Evolutionary conservation across 2,113 vertebrate species (phyloP).

Genomic region (Campylomormyrus numenius): DNA sequence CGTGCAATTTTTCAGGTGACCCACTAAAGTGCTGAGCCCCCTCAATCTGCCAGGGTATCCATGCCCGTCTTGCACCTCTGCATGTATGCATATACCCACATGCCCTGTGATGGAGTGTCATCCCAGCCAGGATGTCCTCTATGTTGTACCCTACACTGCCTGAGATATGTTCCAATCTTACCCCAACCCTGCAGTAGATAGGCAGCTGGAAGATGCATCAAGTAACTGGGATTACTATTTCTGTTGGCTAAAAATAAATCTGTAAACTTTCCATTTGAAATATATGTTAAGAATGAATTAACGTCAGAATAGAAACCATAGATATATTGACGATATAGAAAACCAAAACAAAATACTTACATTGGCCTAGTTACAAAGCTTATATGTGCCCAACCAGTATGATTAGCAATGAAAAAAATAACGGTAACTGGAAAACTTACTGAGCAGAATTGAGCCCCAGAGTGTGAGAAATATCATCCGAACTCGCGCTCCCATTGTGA

Average conservation of each 20-base stretch:
- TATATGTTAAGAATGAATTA: neutral
- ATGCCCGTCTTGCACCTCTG: neutral
- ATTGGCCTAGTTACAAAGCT: neutral
- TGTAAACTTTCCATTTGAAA: neutral
- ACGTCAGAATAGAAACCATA: neutral
- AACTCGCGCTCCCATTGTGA: neutral
- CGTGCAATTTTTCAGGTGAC: no score
- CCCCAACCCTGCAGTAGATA: neutral
- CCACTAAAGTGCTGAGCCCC: neutral
- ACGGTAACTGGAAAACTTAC: neutral
- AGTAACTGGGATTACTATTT: neutral
- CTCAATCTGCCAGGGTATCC: neutral
- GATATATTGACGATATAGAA: neutral
- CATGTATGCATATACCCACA: neutral
- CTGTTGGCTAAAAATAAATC: neutral
- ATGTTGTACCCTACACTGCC: neutral
- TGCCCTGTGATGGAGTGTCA: neutral
- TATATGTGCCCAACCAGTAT: no score
- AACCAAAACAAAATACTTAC: neutral
- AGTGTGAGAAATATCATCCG: neutral
- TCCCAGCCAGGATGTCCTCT: neutral
- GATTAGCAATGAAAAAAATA: neutral
- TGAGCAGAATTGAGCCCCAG: conserved; percentile 16
- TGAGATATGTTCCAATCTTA: neutral
- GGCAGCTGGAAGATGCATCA: neutral